A percentile compares a stretch with the other conserved stretches of the same genome.
Conservation (phyloP, 2,797 vertebrate genomes). For the Gymnoscopelus microlampas region DNA sequence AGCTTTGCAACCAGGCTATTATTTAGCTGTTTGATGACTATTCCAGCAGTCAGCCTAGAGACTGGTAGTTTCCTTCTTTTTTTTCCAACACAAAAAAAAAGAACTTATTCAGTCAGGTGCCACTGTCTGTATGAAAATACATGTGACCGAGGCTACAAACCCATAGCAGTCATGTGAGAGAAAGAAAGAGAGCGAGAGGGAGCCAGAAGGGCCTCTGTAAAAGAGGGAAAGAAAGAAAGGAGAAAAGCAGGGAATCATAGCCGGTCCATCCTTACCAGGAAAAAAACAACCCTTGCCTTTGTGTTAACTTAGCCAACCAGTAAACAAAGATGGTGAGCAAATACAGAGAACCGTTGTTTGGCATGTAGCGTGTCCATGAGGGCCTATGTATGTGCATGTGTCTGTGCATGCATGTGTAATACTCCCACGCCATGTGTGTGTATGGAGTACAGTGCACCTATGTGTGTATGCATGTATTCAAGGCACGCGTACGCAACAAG, state of each 20-base stretch:
- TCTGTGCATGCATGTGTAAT: slow-evolving; percentile 22
- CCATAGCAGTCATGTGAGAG: slow-evolving; percentile 56
- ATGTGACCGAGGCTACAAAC: slow-evolving; percentile 55
- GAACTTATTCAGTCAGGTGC: slow-evolving; percentile 58
- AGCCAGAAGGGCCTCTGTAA: slow-evolving; percentile 11
- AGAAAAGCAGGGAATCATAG: slow-evolving; percentile 34
- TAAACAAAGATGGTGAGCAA: slow-evolving; percentile 51
- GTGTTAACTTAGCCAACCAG: slow-evolving; percentile 34
- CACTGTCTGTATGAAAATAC: slow-evolving; percentile 50
- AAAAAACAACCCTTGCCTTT: slow-evolving; percentile 42
- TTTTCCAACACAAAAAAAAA: background rate
- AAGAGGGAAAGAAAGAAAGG: slow-evolving; percentile 37
- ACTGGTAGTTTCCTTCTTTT: slow-evolving; percentile 37
- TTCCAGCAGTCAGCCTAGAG: slow-evolving; percentile 49
- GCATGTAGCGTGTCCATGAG: slow-evolving; percentile 3
- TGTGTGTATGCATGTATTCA: background rate
- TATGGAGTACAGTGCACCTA: background rate
- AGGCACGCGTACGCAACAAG: slow-evolving; percentile 1
- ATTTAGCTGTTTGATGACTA: slow-evolving; percentile 56
- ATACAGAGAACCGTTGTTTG: slow-evolving; percentile 40
- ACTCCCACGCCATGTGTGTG: background rate
- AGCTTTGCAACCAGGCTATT: slow-evolving; percentile 46
- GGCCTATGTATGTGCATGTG: slow-evolving; percentile 2
- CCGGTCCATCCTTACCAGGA: slow-evolving; percentile 40
- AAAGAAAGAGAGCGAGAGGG: slow-evolving; percentile 10